Evolutionary conservation across 2,888 invertebrate genomes (phyloP).

Genomic region (Gastrophysa polygoni): DNA sequence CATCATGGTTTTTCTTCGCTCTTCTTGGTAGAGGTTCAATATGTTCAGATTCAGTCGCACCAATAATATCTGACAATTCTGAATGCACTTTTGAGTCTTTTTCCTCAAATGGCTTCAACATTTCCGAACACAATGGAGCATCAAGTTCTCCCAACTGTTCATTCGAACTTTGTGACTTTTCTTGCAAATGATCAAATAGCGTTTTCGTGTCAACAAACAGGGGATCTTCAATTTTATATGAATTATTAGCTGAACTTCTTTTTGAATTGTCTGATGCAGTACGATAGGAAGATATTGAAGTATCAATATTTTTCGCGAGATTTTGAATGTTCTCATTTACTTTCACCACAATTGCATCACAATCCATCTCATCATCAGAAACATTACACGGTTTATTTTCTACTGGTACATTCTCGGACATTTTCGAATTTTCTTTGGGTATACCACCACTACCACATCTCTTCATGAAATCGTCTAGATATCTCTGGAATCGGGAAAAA

Average conservation of each 20-base stretch:
- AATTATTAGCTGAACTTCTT: slow-evolving; percentile 16
- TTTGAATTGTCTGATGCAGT: slow-evolving; percentile 15
- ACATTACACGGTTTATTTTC: not conserved
- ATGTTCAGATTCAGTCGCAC: slow-evolving; percentile 17
- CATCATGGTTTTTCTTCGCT: slow-evolving; percentile 6
- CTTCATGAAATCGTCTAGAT: slow-evolving; percentile 34
- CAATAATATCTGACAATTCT: slow-evolving; percentile 28
- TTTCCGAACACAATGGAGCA: too few relatives aligned
- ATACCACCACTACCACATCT: slow-evolving; percentile 25
- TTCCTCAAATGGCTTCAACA: not conserved
- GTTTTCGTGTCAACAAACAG: too few relatives aligned
- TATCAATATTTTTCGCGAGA: slow-evolving; percentile 15
- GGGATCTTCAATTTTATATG: too few relatives aligned
- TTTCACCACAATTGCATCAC: slow-evolving; percentile 27
- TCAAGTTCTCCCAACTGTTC: too few relatives aligned
- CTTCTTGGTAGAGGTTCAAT: slow-evolving; percentile 20
- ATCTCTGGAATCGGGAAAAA: slow-evolving; percentile 29
- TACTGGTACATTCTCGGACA: not conserved
- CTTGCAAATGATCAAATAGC: slow-evolving; percentile 16
- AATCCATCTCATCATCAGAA: slow-evolving; percentile 9
- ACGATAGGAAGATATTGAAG: not conserved
- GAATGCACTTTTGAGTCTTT: not conserved
- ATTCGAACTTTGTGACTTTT: too few relatives aligned
- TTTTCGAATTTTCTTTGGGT: slow-evolving; percentile 1
- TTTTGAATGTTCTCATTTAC: slow-evolving; percentile 25